Evolutionary conservation across 2,888 invertebrate genomes (phyloP).

Genomic region (Drosophila histrio): DNA sequence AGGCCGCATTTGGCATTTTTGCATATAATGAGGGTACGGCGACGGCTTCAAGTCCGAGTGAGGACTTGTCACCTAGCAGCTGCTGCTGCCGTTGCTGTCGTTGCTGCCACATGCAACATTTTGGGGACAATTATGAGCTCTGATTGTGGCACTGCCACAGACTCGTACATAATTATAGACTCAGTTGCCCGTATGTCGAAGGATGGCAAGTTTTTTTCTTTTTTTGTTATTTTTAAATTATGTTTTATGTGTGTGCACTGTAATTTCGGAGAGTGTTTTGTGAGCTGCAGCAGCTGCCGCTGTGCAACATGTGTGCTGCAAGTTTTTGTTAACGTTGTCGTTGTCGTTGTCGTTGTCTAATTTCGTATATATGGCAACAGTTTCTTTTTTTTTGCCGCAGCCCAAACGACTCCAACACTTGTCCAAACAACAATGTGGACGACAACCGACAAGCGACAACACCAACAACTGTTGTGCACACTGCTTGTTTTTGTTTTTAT

Average conservation of each 20-base stretch:
- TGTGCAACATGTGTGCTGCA: constrained; percentile 52
- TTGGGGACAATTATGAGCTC: constrained; percentile 74
- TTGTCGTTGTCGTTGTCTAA: constrained; percentile 31
- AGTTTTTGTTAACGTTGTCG: constrained; percentile 37
- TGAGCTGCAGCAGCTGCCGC: constrained; percentile 27
- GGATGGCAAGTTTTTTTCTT: constrained; percentile 42
- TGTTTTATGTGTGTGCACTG: constrained; percentile 47
- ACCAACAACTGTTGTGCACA: constrained; percentile 18
- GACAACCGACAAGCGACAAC: constrained; percentile 27
- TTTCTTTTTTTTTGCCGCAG: not conserved
- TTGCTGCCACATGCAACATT: constrained; percentile 30
- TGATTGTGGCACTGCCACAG: constrained; percentile 60
- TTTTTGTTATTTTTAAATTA: constrained; percentile 75
- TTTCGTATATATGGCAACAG: constrained; percentile 29
- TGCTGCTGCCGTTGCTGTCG: not conserved
- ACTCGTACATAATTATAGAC: constrained; percentile 59
- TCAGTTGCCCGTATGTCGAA: constrained; percentile 23
- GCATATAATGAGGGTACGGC: constrained; percentile 76
- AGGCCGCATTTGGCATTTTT: constrained; percentile 69
- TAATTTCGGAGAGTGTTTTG: constrained; percentile 44
- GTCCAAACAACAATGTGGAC: constrained; percentile 51
- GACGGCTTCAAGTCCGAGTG: constrained; percentile 22
- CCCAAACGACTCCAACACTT: constrained; percentile 37
- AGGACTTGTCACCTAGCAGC: constrained; percentile 70
- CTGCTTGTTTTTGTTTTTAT: constrained; percentile 35